These are phyloP conservation scores for Heterodera schachtii DNA, from an alignment of 1,140 invertebrate species.

Conservation along the genomic window DNA sequence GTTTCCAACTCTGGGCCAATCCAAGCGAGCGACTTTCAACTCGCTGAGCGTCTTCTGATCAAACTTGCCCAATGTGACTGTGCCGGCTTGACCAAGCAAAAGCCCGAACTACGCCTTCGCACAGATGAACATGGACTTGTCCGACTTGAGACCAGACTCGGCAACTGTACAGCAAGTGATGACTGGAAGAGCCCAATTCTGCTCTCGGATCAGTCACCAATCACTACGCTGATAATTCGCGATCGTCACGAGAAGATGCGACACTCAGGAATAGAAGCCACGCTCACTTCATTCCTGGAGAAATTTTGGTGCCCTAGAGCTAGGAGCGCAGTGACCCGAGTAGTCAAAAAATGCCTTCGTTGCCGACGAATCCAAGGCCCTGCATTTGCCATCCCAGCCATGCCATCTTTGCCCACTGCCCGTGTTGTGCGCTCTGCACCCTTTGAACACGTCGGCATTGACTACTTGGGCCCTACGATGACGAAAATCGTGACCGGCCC, in stretches of 20 bases:
- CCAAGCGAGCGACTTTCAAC: neutral
- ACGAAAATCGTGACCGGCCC: neutral
- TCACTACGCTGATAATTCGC: neutral
- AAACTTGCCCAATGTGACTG: neutral
- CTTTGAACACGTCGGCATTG: constrained; percentile 20
- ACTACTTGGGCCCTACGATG: constrained; percentile 29
- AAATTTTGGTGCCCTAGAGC: constrained; percentile 18
- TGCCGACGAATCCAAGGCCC: constrained; percentile 2
- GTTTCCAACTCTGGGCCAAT: neutral
- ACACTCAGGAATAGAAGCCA: neutral
- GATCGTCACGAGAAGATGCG: neutral
- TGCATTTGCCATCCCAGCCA: constrained; percentile 10
- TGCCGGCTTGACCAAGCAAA: neutral
- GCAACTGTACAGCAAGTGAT: neutral
- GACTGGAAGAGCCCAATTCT: neutral
- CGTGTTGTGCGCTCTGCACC: neutral
- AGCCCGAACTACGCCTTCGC: neutral
- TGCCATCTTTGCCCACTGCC: constrained; percentile 17
- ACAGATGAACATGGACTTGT: neutral
- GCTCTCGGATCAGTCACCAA: neutral
- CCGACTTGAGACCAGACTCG: neutral
- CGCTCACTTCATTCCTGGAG: constrained; percentile 15
- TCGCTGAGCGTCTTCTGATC: neutral
- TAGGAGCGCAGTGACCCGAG: constrained; percentile 13
- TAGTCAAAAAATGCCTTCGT: neutral